These are phyloP conservation scores for Quiscalus mexicanus DNA, from an alignment of 2,113 vertebrate species.

Conservation along the genomic window DNA sequence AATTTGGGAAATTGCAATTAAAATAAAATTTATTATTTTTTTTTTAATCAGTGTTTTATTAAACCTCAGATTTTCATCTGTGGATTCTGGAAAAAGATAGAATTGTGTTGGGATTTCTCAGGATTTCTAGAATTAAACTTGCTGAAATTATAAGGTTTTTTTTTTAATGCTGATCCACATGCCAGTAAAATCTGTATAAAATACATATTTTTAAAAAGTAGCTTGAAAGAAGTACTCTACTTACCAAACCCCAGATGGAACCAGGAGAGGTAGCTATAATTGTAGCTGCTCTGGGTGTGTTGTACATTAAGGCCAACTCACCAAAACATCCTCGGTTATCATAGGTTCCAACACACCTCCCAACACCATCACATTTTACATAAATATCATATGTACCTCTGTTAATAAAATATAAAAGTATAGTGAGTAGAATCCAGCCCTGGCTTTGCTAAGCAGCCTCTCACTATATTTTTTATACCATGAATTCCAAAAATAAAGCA, in stretches of 20 bases:
- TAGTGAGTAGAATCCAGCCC: background rate
- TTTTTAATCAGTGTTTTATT: background rate
- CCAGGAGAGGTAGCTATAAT: slow-evolving; percentile 94
- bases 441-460: background rate
- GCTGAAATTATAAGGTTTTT: background rate
- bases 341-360: slow-evolving; percentile 89
- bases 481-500: background rate
- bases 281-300: slow-evolving; percentile 96
- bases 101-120: background rate
- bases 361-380: slow-evolving; percentile 85
- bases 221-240: slow-evolving; percentile 57
- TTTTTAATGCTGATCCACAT: background rate
- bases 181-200: background rate
- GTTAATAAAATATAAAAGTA: slow-evolving; percentile 53
- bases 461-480: background rate
- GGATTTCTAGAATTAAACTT: background rate
- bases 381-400: slow-evolving; percentile 94
- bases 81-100: background rate
- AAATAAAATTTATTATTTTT: background rate
- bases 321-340: slow-evolving; percentile 97
- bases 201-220: background rate
- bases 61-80: background rate
- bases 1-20: background rate
- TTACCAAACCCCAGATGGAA: slow-evolving; percentile 97
- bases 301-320: slow-evolving; percentile 98